Evolutionary conservation across 2,113 vertebrate species (phyloP), one percentile per base, ranked within the genome.

Genomic region (Python bivittatus): DNA sequence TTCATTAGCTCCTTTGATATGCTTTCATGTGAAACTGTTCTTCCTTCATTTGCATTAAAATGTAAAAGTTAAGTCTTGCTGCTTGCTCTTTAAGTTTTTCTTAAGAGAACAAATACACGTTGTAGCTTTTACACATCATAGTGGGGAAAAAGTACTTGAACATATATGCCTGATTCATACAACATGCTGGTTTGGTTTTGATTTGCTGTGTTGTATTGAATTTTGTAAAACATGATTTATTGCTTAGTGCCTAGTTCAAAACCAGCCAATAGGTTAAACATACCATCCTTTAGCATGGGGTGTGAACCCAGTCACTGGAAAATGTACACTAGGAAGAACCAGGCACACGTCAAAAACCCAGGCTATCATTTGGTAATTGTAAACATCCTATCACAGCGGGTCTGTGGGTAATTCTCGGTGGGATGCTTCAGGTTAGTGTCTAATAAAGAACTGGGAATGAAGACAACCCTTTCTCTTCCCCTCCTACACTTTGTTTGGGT

Each of bases 401-500:
- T 22, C 27, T 88, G 27, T 57, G 61, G 15, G 10, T 87, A 92
- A 11, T 54, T 64, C 57, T 61, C 29, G 42, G 22, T 53, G 44
- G 56, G 44, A 53, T 12, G 17, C 44, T 84, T 84, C 13, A 53
- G 22, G 33, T 11, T 29, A 54, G 15, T 87, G 44, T 87, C 60
- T 85, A 20, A 58, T 57, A 52, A 33, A 79, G 2, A 27, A 9
- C 1, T 6, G 22, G 1, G 4, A 22, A 8, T 29, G 48, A 4
- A 15, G 29, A 61, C 1, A 25, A 33, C 29, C 6, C 44, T 4
- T 27, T 48, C 42, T 42, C 38, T 29, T 9, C 61, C 13, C 17
- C 90, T 60, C 89, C 11, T 29, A 23, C 72, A 64, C 57, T 88
- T 91, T 93, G 87, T 89, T 91, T 93, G 86, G 33, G 91, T 58